Evolutionary conservation across 2,797 vertebrate genomes (phyloP), one percentile per base, ranked within the genome.

Genomic region (Kryptopterus vitreolus): DNA sequence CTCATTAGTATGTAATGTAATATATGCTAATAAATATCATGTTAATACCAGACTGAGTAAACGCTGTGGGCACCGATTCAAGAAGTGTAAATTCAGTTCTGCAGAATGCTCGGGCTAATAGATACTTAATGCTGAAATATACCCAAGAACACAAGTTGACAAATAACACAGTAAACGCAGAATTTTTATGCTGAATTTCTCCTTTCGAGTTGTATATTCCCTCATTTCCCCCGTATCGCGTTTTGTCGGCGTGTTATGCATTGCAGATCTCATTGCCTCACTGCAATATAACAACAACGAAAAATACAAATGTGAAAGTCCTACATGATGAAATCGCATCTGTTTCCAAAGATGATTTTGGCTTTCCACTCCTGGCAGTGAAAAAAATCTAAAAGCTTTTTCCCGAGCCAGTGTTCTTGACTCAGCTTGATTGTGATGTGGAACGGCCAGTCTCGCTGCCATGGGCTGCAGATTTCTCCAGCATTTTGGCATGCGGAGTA

Each of bases 391-490:
- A n/a, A 57, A 57, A 66, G 33, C 58, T 22, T 43, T n/a, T 72
- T 82, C 65, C 70, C 70, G 38, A 29, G 48, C 72, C 57, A 12
- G n/a, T 18, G 20, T 62, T 69, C 53, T 61, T 50, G 52, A 57
- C 65, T 83, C 18, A 22, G 57, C 43, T 43, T 50, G 75, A 80
- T 63, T 58, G 72, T 57, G 55, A 65, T 79, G 81, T 74, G 52
- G 79, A 77, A 20, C 87, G 84, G 81, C 86, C 86, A 78, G 83
- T 84, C 86, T 84, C 29, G 4, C 18, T 22, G 48, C 50, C 26
- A 31, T 85, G 84, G 82, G 33, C 68, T 84, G 77, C 82, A 85
- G 58, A 83, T 89, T 87, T 86, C 84, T 75, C 55, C 52, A 80
- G 57, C 70, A 66, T 76, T 59, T 75, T 59, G 76, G 77, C 76